Conservation (phyloP, 2,113 vertebrate species). For the Galemys pyrenaicus region DNA sequence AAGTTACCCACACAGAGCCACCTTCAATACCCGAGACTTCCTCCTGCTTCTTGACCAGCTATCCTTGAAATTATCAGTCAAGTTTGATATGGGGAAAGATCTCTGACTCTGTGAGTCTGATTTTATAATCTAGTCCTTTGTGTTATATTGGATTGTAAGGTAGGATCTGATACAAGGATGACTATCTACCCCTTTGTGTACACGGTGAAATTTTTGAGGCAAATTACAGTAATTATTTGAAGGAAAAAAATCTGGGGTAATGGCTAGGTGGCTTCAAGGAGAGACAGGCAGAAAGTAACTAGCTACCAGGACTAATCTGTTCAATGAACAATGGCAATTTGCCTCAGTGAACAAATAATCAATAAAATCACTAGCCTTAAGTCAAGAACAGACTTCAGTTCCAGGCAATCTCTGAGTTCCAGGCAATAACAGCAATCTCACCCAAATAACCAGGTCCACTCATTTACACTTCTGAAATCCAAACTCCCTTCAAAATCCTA, state of each 20-base stretch:
- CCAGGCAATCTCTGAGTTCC: neutral
- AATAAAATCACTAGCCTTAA: neutral
- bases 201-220: neutral
- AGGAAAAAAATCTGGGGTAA: neutral
- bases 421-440: neutral
- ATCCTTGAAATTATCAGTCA: neutral
- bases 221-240: neutral
- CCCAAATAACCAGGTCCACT: neutral
- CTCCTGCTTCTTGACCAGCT: neutral
- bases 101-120: neutral
- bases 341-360: neutral
- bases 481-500: neutral
- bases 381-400: neutral
- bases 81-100: neutral
- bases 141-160: neutral
- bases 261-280: neutral
- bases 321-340: neutral
- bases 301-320: neutral
- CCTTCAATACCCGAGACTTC: neutral
- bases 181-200: neutral
- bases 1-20: neutral
- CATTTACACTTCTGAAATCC: neutral
- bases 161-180: neutral
- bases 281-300: neutral
- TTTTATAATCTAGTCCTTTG: neutral